Percentiles rank a stretch among this genome's conserved stretches.
phyloP scores from a whole-genome alignment of 2,797 vertebrate species.

The Acanthornis magna region DNA sequence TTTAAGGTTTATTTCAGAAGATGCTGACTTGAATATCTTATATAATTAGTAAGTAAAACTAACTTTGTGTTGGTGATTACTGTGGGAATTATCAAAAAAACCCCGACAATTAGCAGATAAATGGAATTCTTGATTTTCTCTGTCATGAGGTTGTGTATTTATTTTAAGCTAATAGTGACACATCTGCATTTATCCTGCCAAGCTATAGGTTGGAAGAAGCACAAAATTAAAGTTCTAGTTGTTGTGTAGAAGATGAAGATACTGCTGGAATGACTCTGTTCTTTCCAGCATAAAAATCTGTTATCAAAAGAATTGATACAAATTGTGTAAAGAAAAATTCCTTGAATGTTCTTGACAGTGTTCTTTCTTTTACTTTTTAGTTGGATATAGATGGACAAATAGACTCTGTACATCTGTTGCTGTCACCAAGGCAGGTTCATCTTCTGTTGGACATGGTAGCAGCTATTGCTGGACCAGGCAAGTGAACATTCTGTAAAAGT shows the following conservation, averaged over 20 bases:
- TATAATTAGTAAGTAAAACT: neutral
- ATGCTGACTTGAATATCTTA: neutral
- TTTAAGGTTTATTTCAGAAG: neutral
- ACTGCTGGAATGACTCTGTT: neutral
- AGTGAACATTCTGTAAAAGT: slow-evolving; percentile 42
- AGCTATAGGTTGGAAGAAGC: neutral
- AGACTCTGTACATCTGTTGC: slow-evolving; percentile 87
- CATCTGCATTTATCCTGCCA: neutral
- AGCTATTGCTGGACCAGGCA: slow-evolving; percentile 89
- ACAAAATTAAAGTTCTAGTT: neutral
- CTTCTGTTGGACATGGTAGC: slow-evolving; percentile 92
- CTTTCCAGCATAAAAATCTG: neutral
- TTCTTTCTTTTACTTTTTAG: slow-evolving; percentile 71
- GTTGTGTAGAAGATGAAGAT: neutral
- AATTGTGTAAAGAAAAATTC: neutral
- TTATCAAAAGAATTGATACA: neutral
- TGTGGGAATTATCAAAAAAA: neutral
- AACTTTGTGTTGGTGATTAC: neutral
- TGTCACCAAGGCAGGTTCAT: slow-evolving; percentile 95
- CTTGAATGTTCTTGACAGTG: neutral
- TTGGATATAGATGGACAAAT: slow-evolving; percentile 92
- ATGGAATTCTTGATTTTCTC: neutral
- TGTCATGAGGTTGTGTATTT: neutral
- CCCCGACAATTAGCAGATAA: neutral
- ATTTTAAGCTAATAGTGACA: neutral